Conservation (phyloP, 1,140 invertebrate species). For the Oreohelix idahoensis region DNA sequence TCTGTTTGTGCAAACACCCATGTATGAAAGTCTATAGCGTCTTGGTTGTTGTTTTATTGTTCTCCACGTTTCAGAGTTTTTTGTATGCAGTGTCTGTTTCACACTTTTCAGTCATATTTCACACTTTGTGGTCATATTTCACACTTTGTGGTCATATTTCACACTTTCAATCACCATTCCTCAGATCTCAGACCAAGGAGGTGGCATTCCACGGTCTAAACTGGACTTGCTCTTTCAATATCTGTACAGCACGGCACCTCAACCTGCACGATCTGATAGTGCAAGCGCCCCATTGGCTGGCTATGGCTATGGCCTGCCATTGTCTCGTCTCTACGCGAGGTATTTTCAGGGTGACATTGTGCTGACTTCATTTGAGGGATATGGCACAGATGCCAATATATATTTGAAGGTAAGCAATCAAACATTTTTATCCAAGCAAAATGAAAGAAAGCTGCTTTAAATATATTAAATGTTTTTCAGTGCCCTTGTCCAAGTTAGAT, state of each 20-base stretch:
- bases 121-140: too few relatives aligned
- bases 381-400: constrained; percentile 95
- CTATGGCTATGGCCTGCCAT: constrained; percentile 98
- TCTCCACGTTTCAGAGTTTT: too few relatives aligned
- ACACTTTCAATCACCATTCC: constrained; percentile 44
- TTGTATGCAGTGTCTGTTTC: too few relatives aligned
- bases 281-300: constrained; percentile 90
- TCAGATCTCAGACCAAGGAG: constrained; percentile 94
- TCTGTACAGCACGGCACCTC: constrained; percentile 91
- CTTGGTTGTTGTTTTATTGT: too few relatives aligned
- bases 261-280: constrained; percentile 79
- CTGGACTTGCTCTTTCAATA: constrained; percentile 91
- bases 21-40: too few relatives aligned
- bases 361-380: constrained; percentile 93
- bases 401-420: constrained; percentile 88
- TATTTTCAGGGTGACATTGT: constrained; percentile 98
- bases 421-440: background rate
- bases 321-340: constrained; percentile 95
- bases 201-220: constrained; percentile 74
- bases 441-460: too few relatives aligned
- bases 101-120: too few relatives aligned
- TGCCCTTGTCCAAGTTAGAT: too few relatives aligned
- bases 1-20: too few relatives aligned
- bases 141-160: too few relatives aligned
- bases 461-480: too few relatives aligned